Percentiles rank a stretch among this genome's conserved stretches.
These are phyloP conservation scores for Teleiodes luculella DNA, from an alignment of 2,888 invertebrate species.

Conservation along the genomic window DNA sequence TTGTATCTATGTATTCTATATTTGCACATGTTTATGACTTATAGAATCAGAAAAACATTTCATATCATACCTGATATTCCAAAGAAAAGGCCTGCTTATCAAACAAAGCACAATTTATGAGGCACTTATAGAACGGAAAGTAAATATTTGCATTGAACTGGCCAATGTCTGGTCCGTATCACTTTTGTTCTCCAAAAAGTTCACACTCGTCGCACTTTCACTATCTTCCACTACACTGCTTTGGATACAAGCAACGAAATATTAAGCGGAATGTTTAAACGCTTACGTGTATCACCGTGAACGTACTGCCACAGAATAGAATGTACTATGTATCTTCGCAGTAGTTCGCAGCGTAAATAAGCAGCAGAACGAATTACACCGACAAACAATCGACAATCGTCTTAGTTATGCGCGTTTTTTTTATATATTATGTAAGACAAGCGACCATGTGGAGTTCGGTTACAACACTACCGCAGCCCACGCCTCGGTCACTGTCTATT, in stretches of 20 bases:
- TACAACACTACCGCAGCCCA: conserved; percentile 45
- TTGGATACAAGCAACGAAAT: background rate
- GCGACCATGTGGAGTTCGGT: conserved; percentile 46
- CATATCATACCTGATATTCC: too few relatives aligned
- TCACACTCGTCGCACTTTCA: too few relatives aligned
- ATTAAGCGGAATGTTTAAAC: conserved; percentile 25
- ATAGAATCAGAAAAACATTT: too few relatives aligned
- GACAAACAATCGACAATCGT: conserved; percentile 53
- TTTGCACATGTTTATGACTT: too few relatives aligned
- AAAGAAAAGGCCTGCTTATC: too few relatives aligned
- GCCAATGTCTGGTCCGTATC: too few relatives aligned
- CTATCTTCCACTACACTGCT: too few relatives aligned
- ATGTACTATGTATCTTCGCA: conserved; percentile 50
- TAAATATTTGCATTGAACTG: too few relatives aligned
- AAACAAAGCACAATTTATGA: too few relatives aligned
- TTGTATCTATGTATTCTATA: too few relatives aligned
- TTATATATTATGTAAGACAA: conserved; percentile 52
- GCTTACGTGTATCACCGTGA: conserved; percentile 63
- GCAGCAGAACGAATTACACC: conserved; percentile 48
- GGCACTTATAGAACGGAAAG: too few relatives aligned
- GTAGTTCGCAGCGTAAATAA: conserved; percentile 51
- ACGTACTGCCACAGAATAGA: conserved; percentile 52
- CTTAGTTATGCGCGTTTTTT: conserved; percentile 41
- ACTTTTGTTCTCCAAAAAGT: too few relatives aligned
- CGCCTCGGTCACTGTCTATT: conserved; percentile 54